Evolutionary conservation across 2,797 vertebrate species (phyloP), one percentile per base, ranked within the genome.

Genomic region (Serranus cabrilla): DNA sequence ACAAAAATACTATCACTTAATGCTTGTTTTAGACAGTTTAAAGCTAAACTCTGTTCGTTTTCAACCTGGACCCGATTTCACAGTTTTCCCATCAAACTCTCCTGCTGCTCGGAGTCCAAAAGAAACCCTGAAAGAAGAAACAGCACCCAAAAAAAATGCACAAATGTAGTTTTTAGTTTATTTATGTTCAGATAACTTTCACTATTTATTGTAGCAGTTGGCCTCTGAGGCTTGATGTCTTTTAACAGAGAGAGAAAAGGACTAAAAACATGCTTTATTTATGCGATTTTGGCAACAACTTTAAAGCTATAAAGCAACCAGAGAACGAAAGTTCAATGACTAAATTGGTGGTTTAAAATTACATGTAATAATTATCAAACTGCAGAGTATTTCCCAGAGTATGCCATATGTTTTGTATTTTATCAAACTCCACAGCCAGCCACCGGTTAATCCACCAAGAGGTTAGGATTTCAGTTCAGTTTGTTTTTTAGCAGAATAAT

Each of bases 61-160:
- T 77, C 57, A 70, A 20, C 80, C 68, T 60, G 74, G 51, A 31
- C 62, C 17, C 17, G 43, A 68, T 80, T 61, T 47, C 49, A 25
- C 1, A 11, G 23, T 51, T 76, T 40, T 49, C 23, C 39, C 52
- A 23, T 82, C 81, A 12, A 1, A 13, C 18, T n/a, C n/a, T n/a
- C n/a, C 27, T 31, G 27, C 27, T 3, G 27, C 3, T 31, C 27
- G 27, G 3, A 31, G n/a, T 31, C 27, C 6, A 31, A 31, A 3
- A 31, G 27, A 34, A 34, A 34, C 34, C 5, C 34, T 9, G 27
- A 34, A 43, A 59, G 11, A 20, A 31, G 23, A 51, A 52, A 45
- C 37, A 4, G 25, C 13, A 59, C 23, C 16, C 18, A 40, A 20
- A 46, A 69, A 49, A 43, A 1, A 18, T 18, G 59, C 12, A 47